phyloP scores from a whole-genome alignment of 1,140 invertebrate species.

The Eriocheir sinensis region DNA sequence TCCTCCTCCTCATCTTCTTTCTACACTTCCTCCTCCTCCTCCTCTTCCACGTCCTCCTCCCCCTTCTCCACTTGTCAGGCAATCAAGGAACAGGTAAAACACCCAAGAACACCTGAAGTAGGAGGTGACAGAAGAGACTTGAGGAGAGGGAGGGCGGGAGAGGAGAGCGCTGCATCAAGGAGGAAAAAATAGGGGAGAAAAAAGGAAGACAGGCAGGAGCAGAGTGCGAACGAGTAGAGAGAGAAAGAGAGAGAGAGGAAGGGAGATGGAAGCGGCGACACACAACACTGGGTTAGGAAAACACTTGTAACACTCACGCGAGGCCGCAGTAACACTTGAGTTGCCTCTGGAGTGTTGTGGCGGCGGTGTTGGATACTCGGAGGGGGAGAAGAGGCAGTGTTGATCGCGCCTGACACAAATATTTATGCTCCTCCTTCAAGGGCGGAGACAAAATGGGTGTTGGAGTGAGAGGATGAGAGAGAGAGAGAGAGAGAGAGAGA shows the following conservation, averaged over 20 bases:
- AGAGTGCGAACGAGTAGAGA: too few species aligned
- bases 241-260: neutral
- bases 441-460: neutral
- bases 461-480: neutral
- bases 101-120: neutral
- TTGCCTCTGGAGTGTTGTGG: neutral
- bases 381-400: neutral
- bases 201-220: neutral
- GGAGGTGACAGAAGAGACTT: neutral
- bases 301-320: neutral
- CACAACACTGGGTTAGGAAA: constrained; percentile 1
- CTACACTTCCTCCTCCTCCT: neutral
- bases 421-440: neutral
- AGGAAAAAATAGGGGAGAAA: neutral
- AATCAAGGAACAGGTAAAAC: neutral
- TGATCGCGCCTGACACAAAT: neutral
- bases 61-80: neutral
- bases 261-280: neutral
- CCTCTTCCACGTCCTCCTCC: neutral
- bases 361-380: neutral
- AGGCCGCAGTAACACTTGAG: neutral
- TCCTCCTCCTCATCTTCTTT: neutral
- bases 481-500: neutral
- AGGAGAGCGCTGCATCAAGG: neutral
- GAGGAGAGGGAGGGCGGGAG: neutral